Conservation (phyloP, 1,140 invertebrate species). For the Cyclina sinensis region DNA sequence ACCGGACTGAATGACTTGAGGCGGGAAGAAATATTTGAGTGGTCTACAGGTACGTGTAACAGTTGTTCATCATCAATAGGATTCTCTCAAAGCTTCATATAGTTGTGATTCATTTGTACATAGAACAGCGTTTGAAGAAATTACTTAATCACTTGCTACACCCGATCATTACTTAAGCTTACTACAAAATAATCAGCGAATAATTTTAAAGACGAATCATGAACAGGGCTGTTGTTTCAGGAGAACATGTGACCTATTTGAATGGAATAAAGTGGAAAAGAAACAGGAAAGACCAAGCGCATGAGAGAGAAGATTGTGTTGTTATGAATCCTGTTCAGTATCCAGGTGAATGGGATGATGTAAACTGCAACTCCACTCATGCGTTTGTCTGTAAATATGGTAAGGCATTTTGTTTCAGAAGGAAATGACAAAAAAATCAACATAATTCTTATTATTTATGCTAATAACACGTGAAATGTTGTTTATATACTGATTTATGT, state of each 20-base stretch:
- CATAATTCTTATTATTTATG: too few species aligned
- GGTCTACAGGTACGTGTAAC: background rate
- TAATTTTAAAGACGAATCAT: background rate
- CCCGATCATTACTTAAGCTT: background rate
- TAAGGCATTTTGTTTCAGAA: too few species aligned
- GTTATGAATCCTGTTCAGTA: background rate
- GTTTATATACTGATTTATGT: too few species aligned
- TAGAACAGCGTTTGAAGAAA: background rate
- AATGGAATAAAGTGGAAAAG: background rate
- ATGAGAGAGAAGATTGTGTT: background rate
- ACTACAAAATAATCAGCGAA: background rate
- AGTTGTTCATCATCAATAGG: background rate
- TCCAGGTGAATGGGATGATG: background rate
- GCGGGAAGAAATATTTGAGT: background rate
- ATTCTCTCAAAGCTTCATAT: background rate
- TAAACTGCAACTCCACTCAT: background rate
- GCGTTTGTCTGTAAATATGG: background rate
- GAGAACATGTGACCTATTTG: background rate
- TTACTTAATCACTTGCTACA: background rate
- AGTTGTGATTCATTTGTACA: background rate
- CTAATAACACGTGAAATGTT: too few species aligned
- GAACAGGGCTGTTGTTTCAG: background rate
- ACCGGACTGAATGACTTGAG: background rate
- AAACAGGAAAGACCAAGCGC: background rate
- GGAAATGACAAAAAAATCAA: too few species aligned